Conservation (phyloP, 2,888 invertebrate species). For the Endotricha flammealis region DNA sequence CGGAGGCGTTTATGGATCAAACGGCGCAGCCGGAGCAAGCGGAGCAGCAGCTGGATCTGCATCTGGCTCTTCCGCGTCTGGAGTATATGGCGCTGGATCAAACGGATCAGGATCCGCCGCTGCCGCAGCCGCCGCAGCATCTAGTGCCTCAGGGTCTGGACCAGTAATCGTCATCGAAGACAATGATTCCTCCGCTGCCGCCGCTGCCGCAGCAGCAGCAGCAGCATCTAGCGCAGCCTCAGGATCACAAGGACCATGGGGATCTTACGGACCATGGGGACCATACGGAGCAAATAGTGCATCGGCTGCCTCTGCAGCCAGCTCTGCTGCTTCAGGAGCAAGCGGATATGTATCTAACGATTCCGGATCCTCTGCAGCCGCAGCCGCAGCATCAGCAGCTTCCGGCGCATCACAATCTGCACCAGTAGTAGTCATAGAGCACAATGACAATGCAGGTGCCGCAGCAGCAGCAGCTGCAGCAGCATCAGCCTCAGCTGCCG, state of each 20-base stretch:
- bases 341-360: conserved; percentile 2
- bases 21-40: conserved; percentile 10
- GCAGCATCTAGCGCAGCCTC: conserved; percentile 12
- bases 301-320: conserved; percentile 13
- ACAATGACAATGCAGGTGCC: too few relatives aligned
- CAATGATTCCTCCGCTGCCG: neutral
- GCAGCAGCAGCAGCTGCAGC: too few relatives aligned
- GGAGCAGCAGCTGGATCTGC: conserved; percentile 5
- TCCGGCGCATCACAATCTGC: conserved; percentile 14
- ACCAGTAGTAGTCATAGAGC: conserved; percentile 15
- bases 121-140: neutral
- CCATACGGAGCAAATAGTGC: neutral
- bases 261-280: neutral
- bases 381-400: too few relatives aligned
- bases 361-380: too few relatives aligned
- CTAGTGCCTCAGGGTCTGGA: neutral
- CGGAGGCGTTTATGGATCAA: conserved; percentile 1
- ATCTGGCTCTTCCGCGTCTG: conserved; percentile 7
- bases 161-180: neutral
- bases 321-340: conserved; percentile 10
- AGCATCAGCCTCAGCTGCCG: too few relatives aligned
- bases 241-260: conserved; percentile 9
- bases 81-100: conserved; percentile 4
- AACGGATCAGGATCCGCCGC: conserved; percentile 7
- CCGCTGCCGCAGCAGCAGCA: neutral